phyloP scores from a whole-genome alignment of 2,888 invertebrate genomes.

The Hipparchia semele region DNA sequence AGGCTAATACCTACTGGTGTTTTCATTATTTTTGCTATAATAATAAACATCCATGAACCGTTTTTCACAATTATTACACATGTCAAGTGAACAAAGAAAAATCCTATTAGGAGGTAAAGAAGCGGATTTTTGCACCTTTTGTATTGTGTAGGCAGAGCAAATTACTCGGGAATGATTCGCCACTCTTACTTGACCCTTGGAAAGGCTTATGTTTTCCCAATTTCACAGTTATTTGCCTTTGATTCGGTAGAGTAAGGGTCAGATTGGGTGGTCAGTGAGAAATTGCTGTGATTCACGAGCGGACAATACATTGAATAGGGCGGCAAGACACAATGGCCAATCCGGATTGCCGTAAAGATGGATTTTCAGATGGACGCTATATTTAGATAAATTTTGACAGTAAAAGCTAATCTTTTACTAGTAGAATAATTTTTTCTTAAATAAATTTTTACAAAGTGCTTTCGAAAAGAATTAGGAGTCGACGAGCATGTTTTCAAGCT shows the following conservation, averaged over 20 bases:
- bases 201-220: constrained; percentile 33
- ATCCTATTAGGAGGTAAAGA: constrained; percentile 36
- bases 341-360: constrained; percentile 43
- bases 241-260: constrained; percentile 37
- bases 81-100: constrained; percentile 33
- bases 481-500: too few relatives aligned
- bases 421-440: too few relatives aligned
- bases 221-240: constrained; percentile 29
- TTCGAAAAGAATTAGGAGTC: too few relatives aligned
- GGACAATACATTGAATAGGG: constrained; percentile 50
- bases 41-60: constrained; percentile 12
- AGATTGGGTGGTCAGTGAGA: constrained; percentile 41
- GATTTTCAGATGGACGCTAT: constrained; percentile 37
- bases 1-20: not conserved
- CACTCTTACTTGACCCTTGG: constrained; percentile 37
- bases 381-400: constrained; percentile 31
- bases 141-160: constrained; percentile 39
- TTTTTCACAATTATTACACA: constrained; percentile 28
- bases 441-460: too few relatives aligned
- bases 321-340: constrained; percentile 46
- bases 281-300: constrained; percentile 48
- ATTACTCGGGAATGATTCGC: constrained; percentile 39
- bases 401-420: not conserved
- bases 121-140: constrained; percentile 41
- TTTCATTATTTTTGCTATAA: not conserved